These are phyloP conservation scores for Orientallactaga sibirica DNA, from an alignment of 2,797 vertebrate species.

Conservation along the genomic window DNA sequence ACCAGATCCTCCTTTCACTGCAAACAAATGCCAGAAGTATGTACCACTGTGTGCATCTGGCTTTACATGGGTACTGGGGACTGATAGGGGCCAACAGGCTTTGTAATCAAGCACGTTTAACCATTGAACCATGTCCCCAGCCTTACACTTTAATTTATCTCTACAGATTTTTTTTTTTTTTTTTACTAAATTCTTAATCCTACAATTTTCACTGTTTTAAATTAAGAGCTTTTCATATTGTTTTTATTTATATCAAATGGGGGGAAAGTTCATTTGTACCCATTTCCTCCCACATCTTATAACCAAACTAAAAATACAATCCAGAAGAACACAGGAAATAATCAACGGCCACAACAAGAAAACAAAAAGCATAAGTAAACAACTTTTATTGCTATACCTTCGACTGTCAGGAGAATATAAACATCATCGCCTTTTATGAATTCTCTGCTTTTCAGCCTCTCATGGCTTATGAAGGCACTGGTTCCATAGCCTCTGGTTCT, in stretches of 20 bases:
- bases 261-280: background rate
- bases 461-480: slow-evolving; percentile 89
- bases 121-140: too few relatives aligned
- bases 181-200: slow-evolving; percentile 47
- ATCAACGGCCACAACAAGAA: background rate
- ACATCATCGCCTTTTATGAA: slow-evolving; percentile 94
- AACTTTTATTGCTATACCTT: slow-evolving; percentile 89
- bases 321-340: slow-evolving; percentile 17
- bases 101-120: too few relatives aligned
- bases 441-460: slow-evolving; percentile 92
- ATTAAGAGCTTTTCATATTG: slow-evolving; percentile 60
- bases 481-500: slow-evolving; percentile 90
- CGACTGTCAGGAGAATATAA: slow-evolving; percentile 93
- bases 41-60: too few relatives aligned
- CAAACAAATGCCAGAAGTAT: too few relatives aligned
- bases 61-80: too few relatives aligned
- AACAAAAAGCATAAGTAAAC: slow-evolving; percentile 14
- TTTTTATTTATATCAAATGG: background rate
- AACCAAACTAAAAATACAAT: slow-evolving; percentile 21
- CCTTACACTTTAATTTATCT: background rate
- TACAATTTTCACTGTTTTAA: slow-evolving; percentile 21
- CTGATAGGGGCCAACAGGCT: too few relatives aligned
- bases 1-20: too few relatives aligned
- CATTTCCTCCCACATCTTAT: slow-evolving; percentile 44
- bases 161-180: background rate